These are phyloP conservation scores for Mobula hypostoma DNA, from an alignment of 2,113 vertebrate genomes.

Conservation along the genomic window DNA sequence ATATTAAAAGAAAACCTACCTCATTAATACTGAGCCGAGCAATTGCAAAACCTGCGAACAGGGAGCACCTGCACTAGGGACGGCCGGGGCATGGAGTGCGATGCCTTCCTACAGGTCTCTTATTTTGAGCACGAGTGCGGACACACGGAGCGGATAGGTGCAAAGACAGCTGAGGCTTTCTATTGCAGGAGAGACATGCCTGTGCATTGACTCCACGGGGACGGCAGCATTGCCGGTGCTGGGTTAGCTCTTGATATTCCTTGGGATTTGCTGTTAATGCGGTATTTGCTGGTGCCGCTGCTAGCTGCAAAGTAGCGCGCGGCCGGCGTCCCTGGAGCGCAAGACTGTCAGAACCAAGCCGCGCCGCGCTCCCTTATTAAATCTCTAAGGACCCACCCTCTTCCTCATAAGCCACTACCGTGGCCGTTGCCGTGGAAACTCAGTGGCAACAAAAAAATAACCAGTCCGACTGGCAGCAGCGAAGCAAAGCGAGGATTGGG, in stretches of 20 bases:
- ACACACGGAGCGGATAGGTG: background rate
- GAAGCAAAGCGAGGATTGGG: slow-evolving; percentile 38
- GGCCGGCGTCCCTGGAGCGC: slow-evolving; percentile 9
- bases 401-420: slow-evolving; percentile 40
- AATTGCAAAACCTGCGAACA: background rate
- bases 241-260: background rate
- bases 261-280: background rate
- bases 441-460: slow-evolving; percentile 37
- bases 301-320: background rate
- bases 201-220: background rate
- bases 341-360: background rate
- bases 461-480: slow-evolving; percentile 35
- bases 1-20: slow-evolving; percentile 25
- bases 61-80: slow-evolving; percentile 6
- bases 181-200: background rate
- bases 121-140: background rate
- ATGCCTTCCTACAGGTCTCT: background rate
- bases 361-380: slow-evolving; percentile 21
- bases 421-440: slow-evolving; percentile 56
- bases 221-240: background rate
- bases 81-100: slow-evolving; percentile 10
- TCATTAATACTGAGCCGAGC: background rate
- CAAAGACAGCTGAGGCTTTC: background rate
- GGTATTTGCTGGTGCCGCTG: background rate
- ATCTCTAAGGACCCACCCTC: slow-evolving; percentile 17